Base-by-base conservation (phyloP, 2,888 invertebrate species). In the Notodromas monacha region DNA sequence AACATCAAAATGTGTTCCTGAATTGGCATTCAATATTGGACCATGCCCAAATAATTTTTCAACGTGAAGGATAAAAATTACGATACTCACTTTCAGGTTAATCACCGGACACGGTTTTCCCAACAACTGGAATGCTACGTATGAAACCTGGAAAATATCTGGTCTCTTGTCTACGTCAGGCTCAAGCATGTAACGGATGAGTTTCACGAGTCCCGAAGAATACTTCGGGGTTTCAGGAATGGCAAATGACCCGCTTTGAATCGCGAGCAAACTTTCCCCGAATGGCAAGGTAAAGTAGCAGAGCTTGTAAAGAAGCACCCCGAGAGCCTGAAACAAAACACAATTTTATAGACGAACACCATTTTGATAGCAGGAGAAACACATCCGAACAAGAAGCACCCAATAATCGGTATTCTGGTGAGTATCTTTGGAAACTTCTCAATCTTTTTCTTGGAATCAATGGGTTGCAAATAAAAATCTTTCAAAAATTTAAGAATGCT, bases 201-300 rank as follows among this genome's bases (percentile, higher is more conserved):
- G 51, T 39, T 63, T 61, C 48, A 66, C 65, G 43, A 72, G 49
- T 34, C 61, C 57, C 41, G 57, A 57, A 14, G 68, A 65, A 52
- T 62, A 73, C 48, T 59, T 62, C 12, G 69, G 67, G 49, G 57
- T 61, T 46, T 73, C 68, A 31, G 79, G 79, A 51, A 79, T 68
- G 38, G 61, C 62, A 47, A 76, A 74, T 43, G 68, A 66, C 31
- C 72, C 77, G 47, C 68, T 73, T 49, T 77, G 76, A 44, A 84
- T 81, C 31, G 81, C 79, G 39, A 81, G 53, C n/a, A 70, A 66
- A 44, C 74, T 76, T 49, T 84, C 81, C 15, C 74, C 79, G 50
- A 81, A 81, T 30, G 79, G 81, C 43, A 77, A 55, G 21, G 65
- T 59, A 49, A 79, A 79, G 52, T 68, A 84, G 51, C 76, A 77